Percentiles rank a stretch among this genome's conserved stretches.
phyloP scores from a whole-genome alignment of 37 sponge, comb jelly and placozoan genomes.

The Lycopodina hypogea region DNA sequence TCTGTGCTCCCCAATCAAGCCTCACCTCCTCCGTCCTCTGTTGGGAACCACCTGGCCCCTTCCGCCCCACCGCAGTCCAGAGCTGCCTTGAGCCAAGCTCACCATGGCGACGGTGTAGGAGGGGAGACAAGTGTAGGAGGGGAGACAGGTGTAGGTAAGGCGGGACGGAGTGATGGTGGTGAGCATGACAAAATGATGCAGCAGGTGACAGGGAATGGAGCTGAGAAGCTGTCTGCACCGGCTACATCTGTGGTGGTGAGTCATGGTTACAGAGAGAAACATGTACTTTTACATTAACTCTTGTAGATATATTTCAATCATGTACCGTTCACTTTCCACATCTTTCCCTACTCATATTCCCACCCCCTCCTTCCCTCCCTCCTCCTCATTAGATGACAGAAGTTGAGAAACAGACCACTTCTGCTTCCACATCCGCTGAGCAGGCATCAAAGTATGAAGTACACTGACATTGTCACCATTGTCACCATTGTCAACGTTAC shows the following conservation, averaged over 20 bases:
- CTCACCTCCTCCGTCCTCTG: conserved; percentile 4
- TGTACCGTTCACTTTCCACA: too few species aligned
- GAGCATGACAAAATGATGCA: background rate
- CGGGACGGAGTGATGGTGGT: background rate
- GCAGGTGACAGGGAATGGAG: background rate
- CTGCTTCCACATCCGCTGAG: background rate
- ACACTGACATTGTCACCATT: background rate
- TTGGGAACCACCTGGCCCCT: background rate
- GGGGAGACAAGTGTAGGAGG: background rate
- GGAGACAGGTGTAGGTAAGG: background rate
- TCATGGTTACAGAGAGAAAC: background rate
- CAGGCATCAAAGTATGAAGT: background rate
- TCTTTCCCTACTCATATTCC: too few species aligned
- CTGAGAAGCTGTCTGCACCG: background rate
- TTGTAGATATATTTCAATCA: too few species aligned
- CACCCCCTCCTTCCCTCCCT: too few species aligned
- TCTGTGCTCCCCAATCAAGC: background rate
- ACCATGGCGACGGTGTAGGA: background rate
- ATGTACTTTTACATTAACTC: too few species aligned
- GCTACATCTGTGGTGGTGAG: background rate
- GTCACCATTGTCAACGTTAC: background rate
- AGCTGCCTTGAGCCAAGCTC: background rate
- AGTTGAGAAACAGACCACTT: background rate
- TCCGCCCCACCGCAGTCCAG: background rate
- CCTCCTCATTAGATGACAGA: too few species aligned